Base-by-base conservation (phyloP, 2,888 invertebrate species). In the Amblyjoppa fuscipennis region DNA sequence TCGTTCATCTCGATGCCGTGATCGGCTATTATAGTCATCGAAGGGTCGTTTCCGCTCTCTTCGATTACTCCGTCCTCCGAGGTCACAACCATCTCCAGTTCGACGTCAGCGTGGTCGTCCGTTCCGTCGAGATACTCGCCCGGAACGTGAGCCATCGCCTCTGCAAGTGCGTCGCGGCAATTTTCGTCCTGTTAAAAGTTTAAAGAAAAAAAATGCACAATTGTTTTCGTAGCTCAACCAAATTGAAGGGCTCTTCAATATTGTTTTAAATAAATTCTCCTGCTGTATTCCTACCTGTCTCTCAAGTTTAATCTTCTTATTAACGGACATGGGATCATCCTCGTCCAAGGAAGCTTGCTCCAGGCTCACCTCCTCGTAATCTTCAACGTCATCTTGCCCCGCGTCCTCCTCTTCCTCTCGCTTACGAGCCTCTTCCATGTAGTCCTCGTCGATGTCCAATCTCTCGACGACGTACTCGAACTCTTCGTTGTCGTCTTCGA, bases 121-220 rank as follows among this genome's bases (percentile, higher is more conserved):
- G 84, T 68, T 34, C 91, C 90, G 20, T 91, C 91, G 3, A 91
- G 61, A 80, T 91, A 92, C 76, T 94, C 93, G 0, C 89, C 90
- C 68, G 93, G 91, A 53, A 93, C 92, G 31, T 93, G 91, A 2
- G 92, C 92, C 91, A 94, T 93, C 3, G 93, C 92, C 74, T 91
- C 90, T 1, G 92, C 92, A 11, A 94, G 88, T 75, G 92, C 88
- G 79, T 93, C 93, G 34, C 88, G 88, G n/a, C 85, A 79, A 38
- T 81, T 82, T 1, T 85, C 70, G 6, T 88, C 88, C 90, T 92
- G 59, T 25, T 16, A 5, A 75, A 53, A 20, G 41, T 49, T 51
- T 9, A 38, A 41, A 20, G 20, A 34, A 34, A 25, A 0, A 49
- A 83, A 66, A 51, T 41, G 51, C 28, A 66, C 20, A 45, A 64